These are phyloP conservation scores for Clarias batrachus DNA, from an alignment of 2,113 vertebrate species.

Conservation along the genomic window DNA sequence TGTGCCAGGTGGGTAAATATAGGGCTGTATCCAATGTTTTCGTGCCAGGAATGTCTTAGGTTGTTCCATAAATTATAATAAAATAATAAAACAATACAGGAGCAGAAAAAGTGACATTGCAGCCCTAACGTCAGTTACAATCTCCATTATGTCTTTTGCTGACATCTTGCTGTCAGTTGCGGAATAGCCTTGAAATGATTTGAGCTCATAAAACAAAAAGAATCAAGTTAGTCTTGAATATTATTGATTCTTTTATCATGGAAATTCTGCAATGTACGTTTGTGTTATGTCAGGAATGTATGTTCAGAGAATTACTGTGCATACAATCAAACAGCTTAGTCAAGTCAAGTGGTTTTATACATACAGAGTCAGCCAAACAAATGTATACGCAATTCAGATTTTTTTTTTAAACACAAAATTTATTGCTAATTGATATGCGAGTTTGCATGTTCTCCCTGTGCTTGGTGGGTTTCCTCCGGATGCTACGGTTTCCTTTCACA, in stretches of 20 bases:
- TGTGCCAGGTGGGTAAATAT: no score
- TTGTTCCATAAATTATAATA: not conserved
- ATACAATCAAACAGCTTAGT: not conserved
- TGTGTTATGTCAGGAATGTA: not conserved
- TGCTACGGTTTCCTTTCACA: no score
- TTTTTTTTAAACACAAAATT: no score
- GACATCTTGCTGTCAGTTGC: slow-evolving; percentile 30
- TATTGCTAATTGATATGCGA: no score
- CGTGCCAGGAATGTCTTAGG: not conserved
- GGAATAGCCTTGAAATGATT: not conserved
- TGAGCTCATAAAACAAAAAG: not conserved
- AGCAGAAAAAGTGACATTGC: not conserved
- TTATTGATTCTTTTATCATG: not conserved
- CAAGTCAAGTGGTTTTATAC: not conserved
- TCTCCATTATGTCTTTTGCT: slow-evolving; percentile 11
- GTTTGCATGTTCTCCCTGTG: no score
- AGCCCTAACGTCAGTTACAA: not conserved
- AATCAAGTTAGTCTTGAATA: not conserved
- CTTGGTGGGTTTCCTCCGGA: no score
- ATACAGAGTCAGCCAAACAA: not conserved
- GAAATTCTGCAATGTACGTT: not conserved
- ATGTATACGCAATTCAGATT: no score
- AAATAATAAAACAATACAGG: not conserved
- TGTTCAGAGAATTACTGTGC: no score
- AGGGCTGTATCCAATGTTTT: not conserved